These are phyloP conservation scores for Clarias macrocephalus DNA, from an alignment of 2,113 vertebrate genomes.

Conservation along the genomic window DNA sequence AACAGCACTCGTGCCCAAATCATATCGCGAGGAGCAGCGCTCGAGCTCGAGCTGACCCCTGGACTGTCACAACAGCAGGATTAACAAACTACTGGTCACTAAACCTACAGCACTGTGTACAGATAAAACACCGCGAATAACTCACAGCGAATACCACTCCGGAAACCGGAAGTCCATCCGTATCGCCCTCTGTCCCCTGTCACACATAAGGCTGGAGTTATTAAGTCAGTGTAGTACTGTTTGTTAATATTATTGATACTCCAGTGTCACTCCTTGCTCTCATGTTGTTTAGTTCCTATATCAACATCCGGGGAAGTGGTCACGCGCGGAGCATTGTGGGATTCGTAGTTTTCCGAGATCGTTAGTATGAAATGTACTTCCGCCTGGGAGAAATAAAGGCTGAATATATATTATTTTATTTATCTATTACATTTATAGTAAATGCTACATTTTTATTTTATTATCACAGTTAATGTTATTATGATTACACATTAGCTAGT, in stretches of 20 bases:
- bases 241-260: neutral
- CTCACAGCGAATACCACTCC: neutral
- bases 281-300: constrained; percentile 53
- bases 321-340: constrained; percentile 60
- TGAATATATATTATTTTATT: neutral
- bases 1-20: neutral
- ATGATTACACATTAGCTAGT: too few species aligned
- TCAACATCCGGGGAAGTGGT: constrained; percentile 67
- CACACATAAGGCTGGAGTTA: neutral
- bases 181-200: neutral
- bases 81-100: neutral
- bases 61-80: neutral
- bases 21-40: neutral
- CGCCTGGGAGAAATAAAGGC: neutral
- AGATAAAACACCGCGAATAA: neutral
- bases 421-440: too few species aligned
- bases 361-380: too few species aligned
- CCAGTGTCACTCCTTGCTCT: constrained; percentile 21
- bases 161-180: neutral
- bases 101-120: neutral
- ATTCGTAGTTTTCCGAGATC: constrained; percentile 47
- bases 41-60: neutral
- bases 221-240: neutral
- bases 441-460: too few species aligned
- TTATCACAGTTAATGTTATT: too few species aligned